phyloP scores from a whole-genome alignment of 2,888 invertebrate species.

The Dicycla oo region DNA sequence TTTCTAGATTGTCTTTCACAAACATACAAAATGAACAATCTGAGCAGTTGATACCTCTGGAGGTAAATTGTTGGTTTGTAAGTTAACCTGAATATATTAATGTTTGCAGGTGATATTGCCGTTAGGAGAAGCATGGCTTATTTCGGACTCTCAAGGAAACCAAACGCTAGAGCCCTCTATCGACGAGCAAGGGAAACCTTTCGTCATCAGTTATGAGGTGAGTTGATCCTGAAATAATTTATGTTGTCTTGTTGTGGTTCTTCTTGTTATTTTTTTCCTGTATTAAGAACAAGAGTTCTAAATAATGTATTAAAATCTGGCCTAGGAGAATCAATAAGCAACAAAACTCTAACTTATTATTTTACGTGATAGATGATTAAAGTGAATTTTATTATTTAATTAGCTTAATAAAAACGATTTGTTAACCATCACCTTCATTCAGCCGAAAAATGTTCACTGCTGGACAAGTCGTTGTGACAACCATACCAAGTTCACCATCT shows the following conservation, averaged over 20 bases:
- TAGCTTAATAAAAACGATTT: background rate
- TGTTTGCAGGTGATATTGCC: conserved; percentile 79
- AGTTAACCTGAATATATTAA: background rate
- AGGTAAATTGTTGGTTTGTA: background rate
- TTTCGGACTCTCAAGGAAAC: conserved; percentile 77
- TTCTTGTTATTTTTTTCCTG: too few relatives aligned
- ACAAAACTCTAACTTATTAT: background rate
- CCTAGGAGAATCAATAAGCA: too few relatives aligned
- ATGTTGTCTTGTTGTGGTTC: background rate
- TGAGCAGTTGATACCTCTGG: background rate
- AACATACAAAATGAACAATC: background rate
- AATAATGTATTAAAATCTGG: too few relatives aligned
- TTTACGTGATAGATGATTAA: background rate
- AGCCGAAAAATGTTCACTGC: background rate
- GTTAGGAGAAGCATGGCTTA: conserved; percentile 80
- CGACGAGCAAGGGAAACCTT: conserved; percentile 82
- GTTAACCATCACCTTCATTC: background rate
- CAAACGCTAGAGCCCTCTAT: conserved; percentile 80
- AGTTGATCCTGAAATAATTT: conserved; percentile 25
- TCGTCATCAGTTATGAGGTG: conserved; percentile 85
- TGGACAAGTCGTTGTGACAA: background rate
- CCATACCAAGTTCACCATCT: background rate
- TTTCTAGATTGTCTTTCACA: background rate
- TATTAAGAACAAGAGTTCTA: background rate
- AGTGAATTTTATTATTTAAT: background rate